These are phyloP conservation scores for Tenthredo mesomela DNA, from an alignment of 2,888 invertebrate genomes.

Conservation along the genomic window DNA sequence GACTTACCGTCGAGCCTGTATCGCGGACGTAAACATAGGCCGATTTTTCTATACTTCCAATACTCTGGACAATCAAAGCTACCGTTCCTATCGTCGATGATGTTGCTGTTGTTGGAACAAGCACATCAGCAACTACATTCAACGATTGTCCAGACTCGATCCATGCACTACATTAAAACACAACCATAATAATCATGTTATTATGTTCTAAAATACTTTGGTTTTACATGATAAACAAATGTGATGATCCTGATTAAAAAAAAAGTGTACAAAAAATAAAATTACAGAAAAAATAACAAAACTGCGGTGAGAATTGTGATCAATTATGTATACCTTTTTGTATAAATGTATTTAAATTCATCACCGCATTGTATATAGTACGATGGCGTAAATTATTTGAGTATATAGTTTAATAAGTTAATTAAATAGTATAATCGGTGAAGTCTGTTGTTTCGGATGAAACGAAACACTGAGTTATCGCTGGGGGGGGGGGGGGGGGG, in stretches of 20 bases:
- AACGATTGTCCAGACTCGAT: conserved; percentile 66
- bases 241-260: neutral
- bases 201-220: neutral
- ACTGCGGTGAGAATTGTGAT: neutral
- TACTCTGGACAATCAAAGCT: conserved; percentile 64
- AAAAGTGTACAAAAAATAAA: neutral
- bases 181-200: neutral
- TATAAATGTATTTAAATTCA: neutral
- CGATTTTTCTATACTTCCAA: conserved; percentile 68
- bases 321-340: neutral
- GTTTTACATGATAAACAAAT: neutral
- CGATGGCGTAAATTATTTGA: neutral
- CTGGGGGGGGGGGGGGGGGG: too few species aligned
- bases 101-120: conserved; percentile 59
- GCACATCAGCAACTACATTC: conserved; percentile 63
- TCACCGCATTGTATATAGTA: neutral
- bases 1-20: conserved; percentile 59
- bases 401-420: neutral
- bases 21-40: conserved; percentile 66
- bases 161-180: conserved; percentile 59
- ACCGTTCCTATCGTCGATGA: conserved; percentile 65
- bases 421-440: neutral
- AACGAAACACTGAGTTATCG: conserved; percentile 3
- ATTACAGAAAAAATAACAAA: too few species aligned
- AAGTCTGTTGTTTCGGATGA: conserved; percentile 22